phyloP scores from a whole-genome alignment of 1,140 invertebrate genomes.

The Ctenoplectra terminalis region DNA sequence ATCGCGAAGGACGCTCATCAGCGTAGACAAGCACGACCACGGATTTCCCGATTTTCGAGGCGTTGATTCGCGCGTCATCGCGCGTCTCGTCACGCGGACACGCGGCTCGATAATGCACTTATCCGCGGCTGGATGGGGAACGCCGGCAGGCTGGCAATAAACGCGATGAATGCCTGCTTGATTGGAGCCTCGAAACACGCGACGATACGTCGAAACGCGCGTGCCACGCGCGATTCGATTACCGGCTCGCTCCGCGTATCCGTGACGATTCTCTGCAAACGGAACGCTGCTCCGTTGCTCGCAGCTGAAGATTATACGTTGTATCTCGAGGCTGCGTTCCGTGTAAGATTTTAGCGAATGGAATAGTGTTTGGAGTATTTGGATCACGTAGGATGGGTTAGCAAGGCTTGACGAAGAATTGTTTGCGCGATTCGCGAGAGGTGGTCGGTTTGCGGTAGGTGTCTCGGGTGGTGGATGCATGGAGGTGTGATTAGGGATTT shows the following conservation, averaged over 20 bases:
- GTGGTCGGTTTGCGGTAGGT: no score
- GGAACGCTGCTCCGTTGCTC: background rate
- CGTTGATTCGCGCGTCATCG: constrained; percentile 45
- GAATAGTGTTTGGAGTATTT: background rate
- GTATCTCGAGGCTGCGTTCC: background rate
- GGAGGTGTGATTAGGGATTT: no score
- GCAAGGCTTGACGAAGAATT: background rate
- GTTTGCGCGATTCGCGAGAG: background rate
- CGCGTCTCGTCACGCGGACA: constrained; percentile 48
- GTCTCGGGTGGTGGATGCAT: no score
- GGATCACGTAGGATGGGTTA: background rate
- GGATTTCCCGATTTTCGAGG: constrained; percentile 56
- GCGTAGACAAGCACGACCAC: background rate
- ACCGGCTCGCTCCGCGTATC: constrained; percentile 24
- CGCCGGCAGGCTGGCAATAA: constrained; percentile 66
- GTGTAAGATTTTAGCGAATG: background rate
- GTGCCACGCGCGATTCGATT: constrained; percentile 62
- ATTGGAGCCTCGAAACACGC: constrained; percentile 71
- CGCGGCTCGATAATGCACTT: constrained; percentile 71
- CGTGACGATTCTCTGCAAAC: constrained; percentile 12
- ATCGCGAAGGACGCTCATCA: background rate
- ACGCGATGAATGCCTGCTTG: constrained; percentile 75
- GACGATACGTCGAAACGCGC: constrained; percentile 65
- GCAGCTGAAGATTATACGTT: no score
- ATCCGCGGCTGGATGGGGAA: constrained; percentile 50